Base-by-base conservation (phyloP, 2,113 vertebrate genomes). In the Thoracochromis brauschi region DNA sequence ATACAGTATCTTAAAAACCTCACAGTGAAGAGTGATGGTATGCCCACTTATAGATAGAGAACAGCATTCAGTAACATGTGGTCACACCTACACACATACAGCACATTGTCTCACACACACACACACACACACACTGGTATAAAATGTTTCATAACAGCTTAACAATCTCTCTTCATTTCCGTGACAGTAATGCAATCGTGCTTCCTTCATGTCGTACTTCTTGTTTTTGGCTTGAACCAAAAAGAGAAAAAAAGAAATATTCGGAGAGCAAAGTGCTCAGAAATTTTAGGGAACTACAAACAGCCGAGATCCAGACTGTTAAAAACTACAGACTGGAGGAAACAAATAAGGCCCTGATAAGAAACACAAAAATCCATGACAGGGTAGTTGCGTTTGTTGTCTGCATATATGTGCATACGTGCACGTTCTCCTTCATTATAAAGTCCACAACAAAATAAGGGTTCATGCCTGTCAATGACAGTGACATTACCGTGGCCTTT, bases 21-120 rank as follows among this genome's bases (percentile, higher is more conserved):
- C 96, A 96, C 96, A 96, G 96, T 96, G 96, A 96, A 95, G 93
- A 94, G 93, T 95, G 94, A 93, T 84, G 87, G 89, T 93, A 91
- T 93, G 92, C 93, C 92, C 93, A 91, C 94, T 93, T 85, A 93
- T 78, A 92, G 90, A 92, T 90, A 91, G 93, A 93, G 90, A 93
- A 90, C 94, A 95, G 92, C 92, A 93, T 92, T 93, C 85, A 91
- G 83, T 91, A 89, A 91, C 73, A 57, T 93, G 90, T 89, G 82
- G 85, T 84, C 90, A 68, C 87, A 81, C 82, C 14, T 86, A 80
- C 53, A 86, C 65, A 73, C 80, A 21, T 10, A 80, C 54, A 24
- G 24, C 40, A 60, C 45, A 16, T 29, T 75, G 19, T 17, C 68
- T 45, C 42, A 31, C 42, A 5, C 83, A 84, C 9, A 63, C 35